Evolutionary conservation across 2,113 vertebrate species (phyloP).

Genomic region (Elgaria multicarinata): DNA sequence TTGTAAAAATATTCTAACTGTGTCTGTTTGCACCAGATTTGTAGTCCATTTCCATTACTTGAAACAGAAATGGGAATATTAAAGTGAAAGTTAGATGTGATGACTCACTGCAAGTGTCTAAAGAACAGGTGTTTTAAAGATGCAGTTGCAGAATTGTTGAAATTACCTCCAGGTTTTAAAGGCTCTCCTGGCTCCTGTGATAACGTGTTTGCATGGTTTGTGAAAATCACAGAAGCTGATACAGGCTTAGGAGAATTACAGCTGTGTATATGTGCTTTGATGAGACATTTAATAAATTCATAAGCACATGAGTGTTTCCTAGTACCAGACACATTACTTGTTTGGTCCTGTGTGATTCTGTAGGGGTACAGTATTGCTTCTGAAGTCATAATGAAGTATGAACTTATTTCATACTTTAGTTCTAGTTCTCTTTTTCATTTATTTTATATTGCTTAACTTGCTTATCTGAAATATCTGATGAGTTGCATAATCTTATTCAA

Average conservation of each 20-base stretch:
- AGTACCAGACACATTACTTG: conserved; percentile 13
- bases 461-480: background rate
- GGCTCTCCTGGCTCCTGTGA: conserved; percentile 25
- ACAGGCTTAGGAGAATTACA: background rate
- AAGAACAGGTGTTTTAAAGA: conserved; percentile 58
- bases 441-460: background rate
- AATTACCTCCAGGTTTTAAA: background rate
- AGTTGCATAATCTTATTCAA: conserved; percentile 31
- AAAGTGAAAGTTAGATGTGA: conserved; percentile 25
- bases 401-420: background rate
- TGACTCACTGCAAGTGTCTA: conserved; percentile 43
- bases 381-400: background rate
- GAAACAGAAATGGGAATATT: conserved; percentile 49
- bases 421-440: conserved; percentile 17
- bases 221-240: background rate
- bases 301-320: background rate
- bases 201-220: conserved; percentile 24
- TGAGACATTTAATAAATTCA: background rate
- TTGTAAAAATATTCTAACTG: conserved; percentile 37
- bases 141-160: conserved; percentile 30
- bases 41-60: conserved; percentile 51
- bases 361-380: background rate
- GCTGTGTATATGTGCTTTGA: background rate
- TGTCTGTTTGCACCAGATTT: conserved; percentile 53
- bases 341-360: conserved; percentile 5